Conservation (phyloP, 2,797 vertebrate species). For the Megaceryle alcyon region DNA sequence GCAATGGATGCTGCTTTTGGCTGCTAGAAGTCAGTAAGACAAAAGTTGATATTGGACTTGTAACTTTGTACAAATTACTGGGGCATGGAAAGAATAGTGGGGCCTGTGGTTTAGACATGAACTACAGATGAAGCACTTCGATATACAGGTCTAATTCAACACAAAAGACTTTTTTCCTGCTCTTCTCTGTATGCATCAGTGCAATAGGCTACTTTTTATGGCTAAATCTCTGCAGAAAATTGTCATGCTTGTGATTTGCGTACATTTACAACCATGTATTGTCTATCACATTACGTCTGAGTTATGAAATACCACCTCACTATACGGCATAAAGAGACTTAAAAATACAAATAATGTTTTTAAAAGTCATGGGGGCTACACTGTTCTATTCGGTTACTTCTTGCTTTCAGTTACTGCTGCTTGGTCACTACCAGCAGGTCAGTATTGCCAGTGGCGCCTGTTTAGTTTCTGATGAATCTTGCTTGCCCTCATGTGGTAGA, state of each 20-base stretch:
- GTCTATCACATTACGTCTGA: rapidly evolving
- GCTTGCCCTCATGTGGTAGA: constrained; percentile 54
- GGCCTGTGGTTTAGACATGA: not conserved
- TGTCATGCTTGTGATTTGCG: not conserved
- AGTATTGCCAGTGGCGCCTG: rapidly evolving
- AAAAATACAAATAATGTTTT: rapidly evolving
- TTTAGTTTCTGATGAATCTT: not conserved
- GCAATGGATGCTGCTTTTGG: not conserved
- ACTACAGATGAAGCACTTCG: not conserved
- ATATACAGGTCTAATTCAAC: not conserved
- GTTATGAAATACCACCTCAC: not conserved
- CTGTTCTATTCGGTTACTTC: not conserved
- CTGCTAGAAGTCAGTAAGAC: not conserved
- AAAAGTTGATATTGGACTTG: not conserved
- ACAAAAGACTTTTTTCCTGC: not conserved
- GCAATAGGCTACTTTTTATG: not conserved
- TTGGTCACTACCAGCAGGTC: not conserved
- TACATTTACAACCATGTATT: rapidly evolving
- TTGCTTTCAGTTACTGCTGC: not conserved
- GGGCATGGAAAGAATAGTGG: not conserved
- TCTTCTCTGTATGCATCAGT: not conserved
- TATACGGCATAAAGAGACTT: rapidly evolving
- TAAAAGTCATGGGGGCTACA: rapidly evolving
- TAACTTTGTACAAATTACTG: not conserved
- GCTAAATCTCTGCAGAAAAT: not conserved